Evolutionary conservation across 2,888 invertebrate genomes (phyloP).

Genomic region (Cyrtodaria siliqua): DNA sequence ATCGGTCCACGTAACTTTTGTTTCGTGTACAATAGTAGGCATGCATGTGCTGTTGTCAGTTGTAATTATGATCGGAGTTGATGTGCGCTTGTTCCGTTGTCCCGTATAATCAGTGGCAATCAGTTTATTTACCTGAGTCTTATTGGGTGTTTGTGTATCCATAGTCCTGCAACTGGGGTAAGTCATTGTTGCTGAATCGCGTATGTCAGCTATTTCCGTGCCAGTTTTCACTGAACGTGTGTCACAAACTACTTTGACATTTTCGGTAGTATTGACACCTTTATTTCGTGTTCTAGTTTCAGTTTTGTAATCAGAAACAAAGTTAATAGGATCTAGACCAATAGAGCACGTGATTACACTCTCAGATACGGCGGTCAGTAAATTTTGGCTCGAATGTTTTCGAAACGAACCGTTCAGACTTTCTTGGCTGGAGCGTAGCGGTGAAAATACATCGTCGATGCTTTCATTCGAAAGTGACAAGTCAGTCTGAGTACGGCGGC

Average conservation of each 20-base stretch:
- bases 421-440: conserved; percentile 58
- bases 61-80: conserved; percentile 64
- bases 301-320: conserved; percentile 31
- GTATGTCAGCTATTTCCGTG: conserved; percentile 38
- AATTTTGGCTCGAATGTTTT: conserved; percentile 40
- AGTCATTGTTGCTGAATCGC: conserved; percentile 66
- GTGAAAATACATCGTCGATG: conserved; percentile 47
- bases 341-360: conserved; percentile 56
- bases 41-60: conserved; percentile 74
- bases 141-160: conserved; percentile 68
- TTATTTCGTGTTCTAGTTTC: conserved; percentile 49
- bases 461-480: conserved; percentile 56
- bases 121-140: conserved; percentile 48
- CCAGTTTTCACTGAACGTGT: conserved; percentile 67
- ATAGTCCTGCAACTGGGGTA: conserved; percentile 49
- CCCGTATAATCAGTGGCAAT: conserved; percentile 73
- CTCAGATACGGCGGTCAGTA: conserved; percentile 44
- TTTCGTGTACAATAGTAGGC: conserved; percentile 66
- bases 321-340: conserved; percentile 59
- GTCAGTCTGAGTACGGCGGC: conserved; percentile 68
- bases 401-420: conserved; percentile 55
- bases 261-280: conserved; percentile 67
- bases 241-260: conserved; percentile 64
- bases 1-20: conserved; percentile 75
- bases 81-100: conserved; percentile 71